phyloP scores from a whole-genome alignment of 2,888 invertebrate genomes.

The Odontomyia ornata region DNA sequence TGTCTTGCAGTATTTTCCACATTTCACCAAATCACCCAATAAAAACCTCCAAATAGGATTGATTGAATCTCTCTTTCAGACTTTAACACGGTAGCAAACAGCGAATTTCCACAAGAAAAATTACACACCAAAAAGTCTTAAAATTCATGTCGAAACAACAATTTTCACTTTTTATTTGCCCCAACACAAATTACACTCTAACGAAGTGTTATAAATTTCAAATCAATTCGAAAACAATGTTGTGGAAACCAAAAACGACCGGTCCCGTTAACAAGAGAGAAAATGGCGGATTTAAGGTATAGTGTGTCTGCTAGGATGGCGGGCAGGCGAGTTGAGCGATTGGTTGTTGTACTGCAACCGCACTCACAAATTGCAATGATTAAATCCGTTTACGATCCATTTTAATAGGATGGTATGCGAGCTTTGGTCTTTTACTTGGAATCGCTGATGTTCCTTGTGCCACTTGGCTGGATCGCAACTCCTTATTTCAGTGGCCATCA shows the following conservation, averaged over 20 bases:
- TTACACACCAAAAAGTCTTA: no score
- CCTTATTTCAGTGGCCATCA: no score
- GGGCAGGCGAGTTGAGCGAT: not conserved
- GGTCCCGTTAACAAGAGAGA: not conserved
- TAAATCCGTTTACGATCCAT: slow-evolving; percentile 35
- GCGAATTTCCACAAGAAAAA: no score
- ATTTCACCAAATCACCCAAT: not conserved
- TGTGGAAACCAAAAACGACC: slow-evolving; percentile 40
- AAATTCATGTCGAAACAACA: not conserved
- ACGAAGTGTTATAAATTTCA: slow-evolving; percentile 37
- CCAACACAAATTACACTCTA: slow-evolving; percentile 2
- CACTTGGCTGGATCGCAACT: not conserved
- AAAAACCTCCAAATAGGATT: not conserved
- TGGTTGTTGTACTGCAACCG: slow-evolving; percentile 10
- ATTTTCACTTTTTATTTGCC: slow-evolving; percentile 4
- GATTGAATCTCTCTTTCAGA: not conserved
- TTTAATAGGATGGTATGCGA: slow-evolving; percentile 33
- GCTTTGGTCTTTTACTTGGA: not conserved
- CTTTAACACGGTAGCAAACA: no score
- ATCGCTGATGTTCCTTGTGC: slow-evolving; percentile 6
- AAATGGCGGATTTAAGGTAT: not conserved
- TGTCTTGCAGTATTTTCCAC: no score
- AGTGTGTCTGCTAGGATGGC: not conserved
- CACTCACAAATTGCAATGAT: slow-evolving; percentile 42
- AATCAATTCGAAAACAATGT: slow-evolving; percentile 39